A percentile compares a stretch with the other conserved stretches of the same genome.
Evolutionary conservation across 2,113 vertebrate species (phyloP).

Genomic region (Bujurquina vittata): DNA sequence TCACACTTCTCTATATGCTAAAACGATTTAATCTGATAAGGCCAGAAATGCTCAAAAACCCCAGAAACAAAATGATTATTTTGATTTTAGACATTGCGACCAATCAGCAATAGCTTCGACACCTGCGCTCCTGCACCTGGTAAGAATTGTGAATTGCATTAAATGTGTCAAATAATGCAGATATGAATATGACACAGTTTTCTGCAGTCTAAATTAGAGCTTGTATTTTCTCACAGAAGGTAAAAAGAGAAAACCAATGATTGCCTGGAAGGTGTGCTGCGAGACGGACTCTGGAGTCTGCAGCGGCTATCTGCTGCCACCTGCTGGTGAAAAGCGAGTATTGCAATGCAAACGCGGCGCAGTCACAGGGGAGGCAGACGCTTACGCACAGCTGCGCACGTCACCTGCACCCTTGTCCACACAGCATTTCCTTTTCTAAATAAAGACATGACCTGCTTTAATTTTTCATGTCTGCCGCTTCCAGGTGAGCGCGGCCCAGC

Average conservation of each 20-base stretch:
- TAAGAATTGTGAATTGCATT: neutral
- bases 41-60: neutral
- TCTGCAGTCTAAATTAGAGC: neutral
- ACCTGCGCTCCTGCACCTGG: neutral
- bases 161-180: neutral
- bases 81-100: neutral
- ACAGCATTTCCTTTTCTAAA: constrained; percentile 46
- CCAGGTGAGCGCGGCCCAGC: neutral
- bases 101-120: neutral
- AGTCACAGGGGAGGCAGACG: neutral
- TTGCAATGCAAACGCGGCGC: fast-evolving
- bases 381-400: constrained; percentile 20
- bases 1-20: neutral
- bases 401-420: constrained; percentile 35
- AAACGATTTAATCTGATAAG: neutral
- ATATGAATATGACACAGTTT: neutral
- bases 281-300: neutral
- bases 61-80: neutral
- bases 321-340: neutral
- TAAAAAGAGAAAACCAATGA: neutral
- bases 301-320: constrained; percentile 22
- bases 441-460: constrained; percentile 52
- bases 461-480: constrained; percentile 34
- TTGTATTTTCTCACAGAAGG: neutral
- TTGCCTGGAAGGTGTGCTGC: neutral